Evolutionary conservation across 1,140 invertebrate species (phyloP).

Genomic region (Patella vulgata): DNA sequence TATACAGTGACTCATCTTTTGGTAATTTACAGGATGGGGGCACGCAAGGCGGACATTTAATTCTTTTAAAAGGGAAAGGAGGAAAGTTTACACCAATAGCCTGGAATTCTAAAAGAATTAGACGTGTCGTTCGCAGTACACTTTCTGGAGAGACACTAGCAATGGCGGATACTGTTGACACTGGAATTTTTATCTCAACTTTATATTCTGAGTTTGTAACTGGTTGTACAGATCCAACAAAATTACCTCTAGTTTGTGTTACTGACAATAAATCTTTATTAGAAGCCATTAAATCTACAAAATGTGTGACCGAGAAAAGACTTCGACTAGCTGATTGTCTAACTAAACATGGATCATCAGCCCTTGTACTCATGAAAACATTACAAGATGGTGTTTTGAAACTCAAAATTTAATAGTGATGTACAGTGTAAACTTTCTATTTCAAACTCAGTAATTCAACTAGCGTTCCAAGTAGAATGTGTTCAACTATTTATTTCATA

Average conservation of each 20-base stretch:
- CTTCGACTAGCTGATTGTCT: slow-evolving; percentile 23
- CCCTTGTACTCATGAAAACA: no score
- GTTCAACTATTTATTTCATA: no score
- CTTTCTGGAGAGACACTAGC: slow-evolving; percentile 14
- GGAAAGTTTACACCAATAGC: slow-evolving; percentile 16
- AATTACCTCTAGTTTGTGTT: slow-evolving; percentile 8
- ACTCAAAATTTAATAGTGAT: no score
- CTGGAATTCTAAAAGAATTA: slow-evolving; percentile 19
- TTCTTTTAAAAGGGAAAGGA: slow-evolving; percentile 3
- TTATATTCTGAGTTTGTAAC: background rate
- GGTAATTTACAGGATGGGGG: slow-evolving; percentile 25
- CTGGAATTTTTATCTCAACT: slow-evolving; percentile 2
- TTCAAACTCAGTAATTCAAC: no score
- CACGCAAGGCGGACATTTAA: slow-evolving; percentile 20
- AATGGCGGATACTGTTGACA: slow-evolving; percentile 20
- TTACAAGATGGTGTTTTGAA: no score
- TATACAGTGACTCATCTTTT: slow-evolving; percentile 16
- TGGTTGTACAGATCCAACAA: no score
- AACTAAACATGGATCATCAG: slow-evolving; percentile 18
- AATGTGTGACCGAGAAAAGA: slow-evolving; percentile 27
- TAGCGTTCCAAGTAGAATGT: no score
- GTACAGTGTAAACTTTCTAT: no score
- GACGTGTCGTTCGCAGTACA: slow-evolving; percentile 20
- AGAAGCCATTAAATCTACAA: slow-evolving; percentile 29
- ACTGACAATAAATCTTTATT: slow-evolving; percentile 19